These are phyloP conservation scores for Nothocercus julius DNA, from an alignment of 2,113 vertebrate species.

Conservation along the genomic window DNA sequence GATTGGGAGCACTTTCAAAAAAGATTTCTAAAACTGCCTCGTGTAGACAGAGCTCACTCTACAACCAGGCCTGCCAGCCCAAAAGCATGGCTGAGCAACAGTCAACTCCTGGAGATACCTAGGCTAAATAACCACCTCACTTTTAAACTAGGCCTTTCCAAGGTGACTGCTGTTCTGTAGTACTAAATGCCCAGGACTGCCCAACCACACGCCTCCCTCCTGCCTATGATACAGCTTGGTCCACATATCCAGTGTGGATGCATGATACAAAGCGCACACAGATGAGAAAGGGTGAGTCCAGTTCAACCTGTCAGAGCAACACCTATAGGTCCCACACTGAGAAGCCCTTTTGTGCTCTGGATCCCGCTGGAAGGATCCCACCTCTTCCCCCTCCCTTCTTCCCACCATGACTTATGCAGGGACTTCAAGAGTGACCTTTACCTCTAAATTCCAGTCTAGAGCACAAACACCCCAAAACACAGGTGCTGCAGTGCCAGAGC, in stretches of 20 bases:
- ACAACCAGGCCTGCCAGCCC: background rate
- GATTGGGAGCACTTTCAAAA: background rate
- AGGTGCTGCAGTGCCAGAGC: background rate
- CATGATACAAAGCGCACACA: too few species aligned
- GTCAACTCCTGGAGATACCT: too few species aligned
- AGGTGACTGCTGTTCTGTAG: too few species aligned
- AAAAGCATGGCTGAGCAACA: background rate
- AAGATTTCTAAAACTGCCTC: background rate
- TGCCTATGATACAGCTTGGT: background rate
- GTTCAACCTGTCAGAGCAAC: background rate
- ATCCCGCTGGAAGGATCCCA: background rate
- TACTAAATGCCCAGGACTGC: too few species aligned
- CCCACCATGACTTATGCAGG: too few species aligned
- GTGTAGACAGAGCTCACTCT: background rate
- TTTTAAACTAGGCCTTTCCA: too few species aligned
- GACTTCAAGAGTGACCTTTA: too few species aligned
- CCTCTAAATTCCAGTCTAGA: background rate
- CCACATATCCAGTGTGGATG: too few species aligned
- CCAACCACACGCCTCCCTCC: too few species aligned
- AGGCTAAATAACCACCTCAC: too few species aligned
- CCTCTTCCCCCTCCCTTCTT: too few species aligned
- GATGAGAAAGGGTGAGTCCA: background rate
- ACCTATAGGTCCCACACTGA: background rate
- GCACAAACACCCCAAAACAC: background rate
- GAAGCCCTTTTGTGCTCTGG: background rate